Conservation (phyloP, 2,797 vertebrate species). For the Moxostoma hubbsi region DNA sequence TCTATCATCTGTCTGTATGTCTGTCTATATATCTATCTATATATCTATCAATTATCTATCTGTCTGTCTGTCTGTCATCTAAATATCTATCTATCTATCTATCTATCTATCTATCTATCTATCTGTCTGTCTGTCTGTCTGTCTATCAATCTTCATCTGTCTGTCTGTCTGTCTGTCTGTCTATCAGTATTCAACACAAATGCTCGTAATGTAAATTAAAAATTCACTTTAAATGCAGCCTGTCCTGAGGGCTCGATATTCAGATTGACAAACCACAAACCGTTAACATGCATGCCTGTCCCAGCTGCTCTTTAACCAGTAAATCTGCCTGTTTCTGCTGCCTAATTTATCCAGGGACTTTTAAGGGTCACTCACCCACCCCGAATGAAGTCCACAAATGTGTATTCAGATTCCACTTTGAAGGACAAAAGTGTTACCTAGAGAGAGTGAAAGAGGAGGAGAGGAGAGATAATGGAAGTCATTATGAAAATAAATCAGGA, state of each 20-base stretch:
- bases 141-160: too few species aligned
- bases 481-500: slow-evolving; percentile 50
- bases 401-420: slow-evolving; percentile 94
- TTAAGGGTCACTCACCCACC: slow-evolving; percentile 89
- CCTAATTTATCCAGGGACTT: slow-evolving; percentile 7
- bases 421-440: slow-evolving; percentile 97
- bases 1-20: too few species aligned
- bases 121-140: too few species aligned
- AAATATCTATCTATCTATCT: too few species aligned
- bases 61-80: too few species aligned
- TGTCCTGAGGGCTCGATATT: background rate
- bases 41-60: too few species aligned
- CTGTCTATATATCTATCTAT: too few species aligned
- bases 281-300: background rate
- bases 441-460: slow-evolving; percentile 32
- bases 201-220: background rate
- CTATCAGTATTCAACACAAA: slow-evolving; percentile 14
- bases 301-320: slow-evolving; percentile 4
- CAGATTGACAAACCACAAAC: slow-evolving; percentile 1
- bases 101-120: too few species aligned
- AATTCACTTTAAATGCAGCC: background rate
- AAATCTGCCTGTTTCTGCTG: slow-evolving; percentile 4
- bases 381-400: slow-evolving; percentile 96
- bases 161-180: too few species aligned
- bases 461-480: slow-evolving; percentile 39